Evolutionary conservation across 2,888 invertebrate genomes (phyloP).

Genomic region (Synergus laeviventris): DNA sequence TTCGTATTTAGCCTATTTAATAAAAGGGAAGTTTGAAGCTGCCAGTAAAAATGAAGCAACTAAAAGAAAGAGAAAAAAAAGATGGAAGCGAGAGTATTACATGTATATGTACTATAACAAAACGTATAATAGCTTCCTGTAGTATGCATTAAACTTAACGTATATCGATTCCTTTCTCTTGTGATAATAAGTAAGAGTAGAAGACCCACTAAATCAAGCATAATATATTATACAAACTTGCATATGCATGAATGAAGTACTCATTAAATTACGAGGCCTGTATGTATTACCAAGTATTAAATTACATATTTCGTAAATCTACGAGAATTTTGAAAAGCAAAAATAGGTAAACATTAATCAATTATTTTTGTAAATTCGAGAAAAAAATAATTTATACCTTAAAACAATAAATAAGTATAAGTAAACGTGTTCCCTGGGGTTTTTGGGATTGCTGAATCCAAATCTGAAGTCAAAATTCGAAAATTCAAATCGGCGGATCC

Average conservation of each 20-base stretch:
- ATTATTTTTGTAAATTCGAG: no score
- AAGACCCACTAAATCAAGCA: slow-evolving; percentile 2
- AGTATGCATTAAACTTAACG: slow-evolving; percentile 22
- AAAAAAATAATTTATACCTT: no score
- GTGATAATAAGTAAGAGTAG: slow-evolving; percentile 18
- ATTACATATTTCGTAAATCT: neutral
- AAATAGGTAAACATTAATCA: no score
- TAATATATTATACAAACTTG: slow-evolving; percentile 14
- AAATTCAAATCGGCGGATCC: no score
- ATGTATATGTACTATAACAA: neutral
- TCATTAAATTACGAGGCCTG: neutral
- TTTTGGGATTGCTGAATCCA: no score
- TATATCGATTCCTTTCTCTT: slow-evolving; percentile 28
- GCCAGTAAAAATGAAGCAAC: neutral
- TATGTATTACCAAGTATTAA: neutral
- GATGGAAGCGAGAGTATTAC: neutral
- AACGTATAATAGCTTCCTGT: neutral
- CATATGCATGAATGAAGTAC: slow-evolving; percentile 30
- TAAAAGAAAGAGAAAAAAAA: neutral
- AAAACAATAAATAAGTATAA: no score
- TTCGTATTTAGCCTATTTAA: neutral
- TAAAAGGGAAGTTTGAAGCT: neutral
- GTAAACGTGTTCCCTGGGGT: no score
- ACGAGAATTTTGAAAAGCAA: no score
- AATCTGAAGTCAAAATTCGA: no score